Base-by-base conservation (phyloP, 2,888 invertebrate genomes). In the Leptinotarsa rubiginosa region DNA sequence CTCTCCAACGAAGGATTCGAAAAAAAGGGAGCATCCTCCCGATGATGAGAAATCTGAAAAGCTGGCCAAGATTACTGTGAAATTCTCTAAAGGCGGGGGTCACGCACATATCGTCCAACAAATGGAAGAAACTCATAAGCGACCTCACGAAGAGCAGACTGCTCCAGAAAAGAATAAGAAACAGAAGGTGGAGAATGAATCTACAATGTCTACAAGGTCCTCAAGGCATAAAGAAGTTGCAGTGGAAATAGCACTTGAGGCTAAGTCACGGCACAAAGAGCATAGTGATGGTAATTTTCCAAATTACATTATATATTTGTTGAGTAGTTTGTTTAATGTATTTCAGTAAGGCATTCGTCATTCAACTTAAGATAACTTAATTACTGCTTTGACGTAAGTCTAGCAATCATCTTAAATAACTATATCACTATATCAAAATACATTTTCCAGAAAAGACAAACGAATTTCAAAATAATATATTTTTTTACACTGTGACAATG, bases 41-140 rank as follows among this genome's bases (percentile, higher is more conserved):
- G 85, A 85, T n/a, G 82, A 82, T 2, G 81, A 82, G 50, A 82
- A 83, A 65, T 78, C 77, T 7, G 87, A 90, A 73, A 90, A 90
- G 78, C 83, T 90, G 56, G 88, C 88, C 0, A 90, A 90, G 79
- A 90, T 90, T 52, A 90, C 90, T 77, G 79, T 90, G 64, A 91
- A 91, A 77, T 85, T 90, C 54, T 89, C 90, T 0, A 90, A 89
- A 80, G 87, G 86, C 71, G 86, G 87, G 12, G 86, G 87, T 10
- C 86, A 86, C 73, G 84, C 88, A 1, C 87, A 87, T 70, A 88
- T 88, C 50, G 85, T 88, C 5, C 86, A 85, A 54, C 81, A 80
- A 47, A 69, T 54, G 13, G 77, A 79, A 1, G 82, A 83, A 15
- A 7, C 70, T 22, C 75, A 77, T 67, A 83, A 81, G 70, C 78